Base-by-base conservation (phyloP, 1,140 invertebrate genomes). In the Ceratina calcarata region DNA sequence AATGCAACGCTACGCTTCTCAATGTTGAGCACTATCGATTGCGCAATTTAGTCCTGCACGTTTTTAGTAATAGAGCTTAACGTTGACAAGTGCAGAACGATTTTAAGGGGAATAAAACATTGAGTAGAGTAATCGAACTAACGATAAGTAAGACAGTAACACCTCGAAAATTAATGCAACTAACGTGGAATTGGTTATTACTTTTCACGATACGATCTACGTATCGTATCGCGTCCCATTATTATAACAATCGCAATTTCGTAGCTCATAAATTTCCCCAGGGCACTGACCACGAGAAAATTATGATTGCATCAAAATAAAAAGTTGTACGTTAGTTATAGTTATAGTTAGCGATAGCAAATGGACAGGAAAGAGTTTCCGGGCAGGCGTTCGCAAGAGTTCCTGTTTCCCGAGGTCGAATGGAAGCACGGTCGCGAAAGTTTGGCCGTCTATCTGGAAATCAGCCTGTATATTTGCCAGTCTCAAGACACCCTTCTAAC, bases 401-500 rank as follows among this genome's bases (percentile, higher is more conserved):
- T 60, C 15, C 16, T 3, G 37, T 12, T 27, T 22, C 18, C 12
- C 4, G 20, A 10, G 55, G 32, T 61, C 57, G 57, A 61, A 20
- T 51, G 37, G 22, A 24, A 49, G 18, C 57, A 61, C 16, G 20
- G 70, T 61, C 4, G 57, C 57, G 16, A n/a, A 60, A 72, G 20
- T 61, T 72, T 61, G 70, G 20, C 22, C 70, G 16, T 72, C 70
- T 72, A 49, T 61, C 57, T 15, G 57, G 20, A 22, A 27, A 66
- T 65, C 22, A 53, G 66, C 22, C 57, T 24, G 58, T 70, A 80
- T 61, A 72, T 71, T 58, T 15, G 61, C 51, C 55, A 15, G 57
- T 60, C 65, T 78, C 37, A 18, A n/a, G 77, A 60, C 66, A 24
- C 24, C 71, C 58, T 58, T 57, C 57, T 49, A 70, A 83, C 68